Evolutionary conservation across 2,888 invertebrate species (phyloP), one percentile per base, ranked within the genome.

Genomic region (Steinernema scapterisci): DNA sequence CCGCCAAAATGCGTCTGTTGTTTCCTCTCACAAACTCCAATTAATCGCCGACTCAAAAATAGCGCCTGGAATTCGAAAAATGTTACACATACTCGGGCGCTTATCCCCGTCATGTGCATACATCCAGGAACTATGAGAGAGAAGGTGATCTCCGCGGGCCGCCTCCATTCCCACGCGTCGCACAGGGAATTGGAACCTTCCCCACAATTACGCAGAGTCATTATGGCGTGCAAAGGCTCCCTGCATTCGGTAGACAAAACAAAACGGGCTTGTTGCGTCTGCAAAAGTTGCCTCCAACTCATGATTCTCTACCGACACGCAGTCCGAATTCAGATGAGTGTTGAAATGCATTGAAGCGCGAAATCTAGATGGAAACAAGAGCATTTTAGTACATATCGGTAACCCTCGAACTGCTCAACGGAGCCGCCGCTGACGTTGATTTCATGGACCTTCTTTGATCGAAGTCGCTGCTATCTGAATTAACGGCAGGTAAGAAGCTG

Each of bases 1-100:
- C 48, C 19, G 48, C 19, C 48, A 48, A 16, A 16, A 48, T 48
- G 48, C 48, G 48, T 48, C 48, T 48, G 48, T 48, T 48, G 48
- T 48, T 31, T 27, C 63, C 63, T 63, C 63, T 11, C 31, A 31
- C 25, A 63, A 63, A 63, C 63, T 31, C 31, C 31, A 63, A 21
- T 21, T 63, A 25, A 25, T 63, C 31, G 27, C 25, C 63, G 27
- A 48, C 31, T 63, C 31, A 63, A 63, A 63, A 63, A 63, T 31
- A 63, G 16, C 25, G 63, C 25, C 31, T 63, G 63, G 63, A 63
- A 63, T 63, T 31, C 27, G 63, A 63, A 25, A 31, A 63, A 63
- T 63, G 63, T 63, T 63, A 63, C 63, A 63, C 63, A 31, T 27
- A 9, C 63, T 31, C 5, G 9, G 16, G 16, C 63, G 27, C 38